Conservation (phyloP, 1,140 invertebrate species). For the Dreissena polymorpha region DNA sequence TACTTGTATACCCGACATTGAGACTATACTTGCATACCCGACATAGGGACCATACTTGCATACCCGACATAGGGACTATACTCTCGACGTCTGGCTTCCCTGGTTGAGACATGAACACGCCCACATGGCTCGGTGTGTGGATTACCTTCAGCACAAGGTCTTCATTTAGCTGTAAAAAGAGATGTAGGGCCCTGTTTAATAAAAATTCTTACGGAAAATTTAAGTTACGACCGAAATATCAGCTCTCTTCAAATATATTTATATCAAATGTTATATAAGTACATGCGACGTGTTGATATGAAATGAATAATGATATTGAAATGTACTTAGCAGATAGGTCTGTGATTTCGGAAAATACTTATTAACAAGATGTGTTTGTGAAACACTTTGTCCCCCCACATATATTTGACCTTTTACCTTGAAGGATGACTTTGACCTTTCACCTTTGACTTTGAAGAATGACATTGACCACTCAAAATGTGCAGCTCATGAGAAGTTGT, state of each 20-base stretch:
- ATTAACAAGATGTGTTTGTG: too few species aligned
- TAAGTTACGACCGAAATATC: not conserved
- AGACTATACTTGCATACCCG: too few species aligned
- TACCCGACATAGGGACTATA: slow-evolving; percentile 20
- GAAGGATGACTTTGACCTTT: too few species aligned
- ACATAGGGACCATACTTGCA: not conserved
- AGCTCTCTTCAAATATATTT: not conserved
- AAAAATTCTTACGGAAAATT: not conserved
- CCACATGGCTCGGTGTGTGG: slow-evolving; percentile 4
- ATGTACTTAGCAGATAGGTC: not conserved
- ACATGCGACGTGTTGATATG: not conserved
- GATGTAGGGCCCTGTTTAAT: too few species aligned
- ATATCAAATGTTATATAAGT: not conserved
- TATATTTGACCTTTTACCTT: too few species aligned
- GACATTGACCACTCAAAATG: too few species aligned
- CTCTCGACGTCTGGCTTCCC: not conserved
- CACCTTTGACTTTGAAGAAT: too few species aligned
- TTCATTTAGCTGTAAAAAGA: slow-evolving; percentile 19
- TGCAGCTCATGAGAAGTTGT: too few species aligned
- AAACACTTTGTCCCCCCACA: too few species aligned
- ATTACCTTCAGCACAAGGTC: slow-evolving; percentile 17
- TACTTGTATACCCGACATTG: too few species aligned
- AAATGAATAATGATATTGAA: not conserved
- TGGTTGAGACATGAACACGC: slow-evolving; percentile 11
- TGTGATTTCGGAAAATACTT: too few species aligned